Evolutionary conservation across 64 coral and sea anemone genomes (phyloP).

Genomic region (Montipora cactus): DNA sequence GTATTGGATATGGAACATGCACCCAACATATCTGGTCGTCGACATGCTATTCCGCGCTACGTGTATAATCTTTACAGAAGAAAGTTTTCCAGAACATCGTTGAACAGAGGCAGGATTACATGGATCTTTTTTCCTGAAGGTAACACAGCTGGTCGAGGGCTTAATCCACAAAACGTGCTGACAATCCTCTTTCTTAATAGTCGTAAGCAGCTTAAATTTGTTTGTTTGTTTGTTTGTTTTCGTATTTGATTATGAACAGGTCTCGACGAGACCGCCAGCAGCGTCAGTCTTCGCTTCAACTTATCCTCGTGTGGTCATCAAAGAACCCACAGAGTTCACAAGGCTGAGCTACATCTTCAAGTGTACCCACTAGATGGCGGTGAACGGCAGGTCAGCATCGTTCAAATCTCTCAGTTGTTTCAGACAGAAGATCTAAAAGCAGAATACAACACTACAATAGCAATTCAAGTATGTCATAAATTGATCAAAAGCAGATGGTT

Average conservation of each 20-base stretch:
- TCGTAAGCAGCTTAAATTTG: conserved; percentile 29
- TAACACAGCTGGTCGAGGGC: conserved; percentile 1
- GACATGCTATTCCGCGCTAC: conserved; percentile 31
- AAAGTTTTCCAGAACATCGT: conserved; percentile 7
- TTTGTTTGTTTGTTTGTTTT: conserved; percentile 24
- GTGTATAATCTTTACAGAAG: conserved; percentile 23
- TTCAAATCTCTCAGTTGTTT: neutral
- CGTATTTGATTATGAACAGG: conserved; percentile 46
- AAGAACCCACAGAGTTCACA: neutral
- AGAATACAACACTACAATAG: conserved; percentile 1
- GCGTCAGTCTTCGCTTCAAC: neutral
- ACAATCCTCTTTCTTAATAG: conserved; percentile 25
- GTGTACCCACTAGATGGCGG: neutral
- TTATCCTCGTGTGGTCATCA: neutral
- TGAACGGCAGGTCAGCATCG: conserved; percentile 11
- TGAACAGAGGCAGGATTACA: neutral
- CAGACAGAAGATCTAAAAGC: neutral
- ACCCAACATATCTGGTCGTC: conserved; percentile 22
- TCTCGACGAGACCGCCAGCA: conserved; percentile 7
- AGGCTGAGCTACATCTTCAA: conserved; percentile 25
- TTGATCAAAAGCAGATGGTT: conserved; percentile 31
- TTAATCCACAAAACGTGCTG: conserved; percentile 29
- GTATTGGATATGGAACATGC: conserved; percentile 42
- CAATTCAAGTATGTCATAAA: conserved; percentile 15
- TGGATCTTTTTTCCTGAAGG: conserved; percentile 34